Conservation (phyloP, 2,113 vertebrate genomes). For the Paradoxurus hermaphroditus region DNA sequence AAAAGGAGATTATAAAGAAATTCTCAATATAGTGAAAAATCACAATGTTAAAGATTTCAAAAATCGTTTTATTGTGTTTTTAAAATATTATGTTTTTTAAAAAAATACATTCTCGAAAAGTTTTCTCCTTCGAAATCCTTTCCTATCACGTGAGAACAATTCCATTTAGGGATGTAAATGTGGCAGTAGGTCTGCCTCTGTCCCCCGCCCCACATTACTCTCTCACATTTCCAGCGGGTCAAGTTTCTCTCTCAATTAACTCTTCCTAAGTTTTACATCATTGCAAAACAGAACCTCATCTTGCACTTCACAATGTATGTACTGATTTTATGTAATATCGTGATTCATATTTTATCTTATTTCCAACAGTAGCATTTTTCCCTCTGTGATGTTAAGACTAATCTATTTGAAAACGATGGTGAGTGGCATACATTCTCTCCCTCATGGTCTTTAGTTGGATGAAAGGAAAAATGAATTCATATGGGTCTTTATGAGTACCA, state of each 20-base stretch:
- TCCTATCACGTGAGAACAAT: neutral
- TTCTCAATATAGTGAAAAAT: neutral
- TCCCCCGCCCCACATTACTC: neutral
- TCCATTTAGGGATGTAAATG: neutral
- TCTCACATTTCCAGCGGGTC: neutral
- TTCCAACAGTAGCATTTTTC: neutral
- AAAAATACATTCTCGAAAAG: neutral
- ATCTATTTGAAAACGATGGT: neutral
- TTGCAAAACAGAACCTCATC: neutral
- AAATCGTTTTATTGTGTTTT: neutral
- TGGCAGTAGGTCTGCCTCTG: neutral
- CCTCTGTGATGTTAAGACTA: neutral
- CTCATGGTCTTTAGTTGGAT: neutral
- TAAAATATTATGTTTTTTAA: neutral
- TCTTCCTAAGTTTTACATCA: neutral
- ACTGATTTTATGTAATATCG: neutral
- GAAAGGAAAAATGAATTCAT: neutral
- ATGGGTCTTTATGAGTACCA: neutral
- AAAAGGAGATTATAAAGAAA: slow-evolving; percentile 28
- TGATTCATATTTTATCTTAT: neutral
- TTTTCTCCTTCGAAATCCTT: neutral
- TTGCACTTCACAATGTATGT: slow-evolving; percentile 1
- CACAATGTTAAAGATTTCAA: neutral
- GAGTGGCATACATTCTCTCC: neutral
- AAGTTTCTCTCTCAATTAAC: neutral